These are phyloP conservation scores for Phortica okadai DNA, from an alignment of 2,888 invertebrate species.

Conservation along the genomic window DNA sequence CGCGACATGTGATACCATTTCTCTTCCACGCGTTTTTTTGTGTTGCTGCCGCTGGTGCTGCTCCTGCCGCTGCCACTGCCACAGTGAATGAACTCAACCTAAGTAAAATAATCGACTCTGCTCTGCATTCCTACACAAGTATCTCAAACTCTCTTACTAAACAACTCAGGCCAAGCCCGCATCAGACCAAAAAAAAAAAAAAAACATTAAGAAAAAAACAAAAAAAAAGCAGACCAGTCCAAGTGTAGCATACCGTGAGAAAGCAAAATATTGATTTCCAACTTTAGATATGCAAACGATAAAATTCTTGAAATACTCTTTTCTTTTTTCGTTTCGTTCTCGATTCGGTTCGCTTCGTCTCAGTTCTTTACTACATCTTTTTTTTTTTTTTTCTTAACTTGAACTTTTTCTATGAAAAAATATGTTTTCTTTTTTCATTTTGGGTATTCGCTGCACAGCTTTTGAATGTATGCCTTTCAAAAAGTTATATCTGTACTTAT, in stretches of 20 bases:
- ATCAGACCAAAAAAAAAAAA: slow-evolving; percentile 19
- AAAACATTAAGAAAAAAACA: not conserved
- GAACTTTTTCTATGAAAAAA: not conserved
- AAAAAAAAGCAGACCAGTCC: not conserved
- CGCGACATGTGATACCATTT: slow-evolving; percentile 68
- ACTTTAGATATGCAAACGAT: slow-evolving; percentile 67
- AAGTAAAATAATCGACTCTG: slow-evolving; percentile 59
- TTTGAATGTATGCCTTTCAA: not conserved
- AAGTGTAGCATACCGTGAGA: slow-evolving; percentile 59
- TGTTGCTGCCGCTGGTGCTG: not conserved
- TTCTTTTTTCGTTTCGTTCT: slow-evolving; percentile 19
- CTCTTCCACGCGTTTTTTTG: slow-evolving; percentile 37
- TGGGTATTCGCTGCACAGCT: not conserved
- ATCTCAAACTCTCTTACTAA: slow-evolving; percentile 9
- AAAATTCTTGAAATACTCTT: slow-evolving; percentile 58
- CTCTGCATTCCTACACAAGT: slow-evolving; percentile 53
- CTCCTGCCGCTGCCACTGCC: slow-evolving; percentile 25
- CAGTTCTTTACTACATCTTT: not conserved
- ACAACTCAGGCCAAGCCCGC: slow-evolving; percentile 25
- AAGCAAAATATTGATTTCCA: slow-evolving; percentile 68
- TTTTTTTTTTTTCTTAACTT: slow-evolving; percentile 11
- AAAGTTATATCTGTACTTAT: too few species aligned
- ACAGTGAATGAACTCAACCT: slow-evolving; percentile 36
- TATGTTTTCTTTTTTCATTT: not conserved
- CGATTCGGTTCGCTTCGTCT: not conserved